Evolutionary conservation across 2,113 vertebrate genomes (phyloP).

Genomic region (Blennius ocellaris): DNA sequence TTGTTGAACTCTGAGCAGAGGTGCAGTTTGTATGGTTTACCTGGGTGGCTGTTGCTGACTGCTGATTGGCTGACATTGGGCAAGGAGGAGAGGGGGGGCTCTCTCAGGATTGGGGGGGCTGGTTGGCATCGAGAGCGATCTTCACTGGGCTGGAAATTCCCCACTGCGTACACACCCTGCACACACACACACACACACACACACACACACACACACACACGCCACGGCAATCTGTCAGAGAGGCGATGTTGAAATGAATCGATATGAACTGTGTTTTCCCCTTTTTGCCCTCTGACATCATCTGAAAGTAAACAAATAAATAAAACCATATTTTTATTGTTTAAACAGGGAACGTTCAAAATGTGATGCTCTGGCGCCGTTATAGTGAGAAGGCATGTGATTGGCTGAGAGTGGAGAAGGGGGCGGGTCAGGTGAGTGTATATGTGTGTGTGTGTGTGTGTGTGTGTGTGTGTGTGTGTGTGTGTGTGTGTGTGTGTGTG

Average conservation of each 20-base stretch:
- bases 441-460: slow-evolving; percentile 12
- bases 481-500: slow-evolving; percentile 7
- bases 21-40: slow-evolving; percentile 33
- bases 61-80: slow-evolving; percentile 90
- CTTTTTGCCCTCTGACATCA: not conserved
- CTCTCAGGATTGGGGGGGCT: slow-evolving; percentile 79
- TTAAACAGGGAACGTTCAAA: too few relatives aligned
- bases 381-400: too few relatives aligned
- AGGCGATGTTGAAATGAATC: too few relatives aligned
- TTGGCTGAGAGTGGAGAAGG: too few relatives aligned
- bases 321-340: too few relatives aligned
- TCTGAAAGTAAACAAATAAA: too few relatives aligned
- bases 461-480: slow-evolving; percentile 5
- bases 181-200: too few relatives aligned
- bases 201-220: too few relatives aligned
- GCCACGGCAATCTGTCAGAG: too few relatives aligned
- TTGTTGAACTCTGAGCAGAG: not conserved
- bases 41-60: slow-evolving; percentile 81
- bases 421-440: too few relatives aligned
- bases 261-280: too few relatives aligned
- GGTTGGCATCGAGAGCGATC: slow-evolving; percentile 82
- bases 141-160: slow-evolving; percentile 92
- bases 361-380: too few relatives aligned
- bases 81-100: slow-evolving; percentile 86
- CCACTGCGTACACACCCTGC: slow-evolving; percentile 93